These are phyloP conservation scores for Chaitophorus viminalis DNA, from an alignment of 2,888 invertebrate genomes.

Conservation along the genomic window DNA sequence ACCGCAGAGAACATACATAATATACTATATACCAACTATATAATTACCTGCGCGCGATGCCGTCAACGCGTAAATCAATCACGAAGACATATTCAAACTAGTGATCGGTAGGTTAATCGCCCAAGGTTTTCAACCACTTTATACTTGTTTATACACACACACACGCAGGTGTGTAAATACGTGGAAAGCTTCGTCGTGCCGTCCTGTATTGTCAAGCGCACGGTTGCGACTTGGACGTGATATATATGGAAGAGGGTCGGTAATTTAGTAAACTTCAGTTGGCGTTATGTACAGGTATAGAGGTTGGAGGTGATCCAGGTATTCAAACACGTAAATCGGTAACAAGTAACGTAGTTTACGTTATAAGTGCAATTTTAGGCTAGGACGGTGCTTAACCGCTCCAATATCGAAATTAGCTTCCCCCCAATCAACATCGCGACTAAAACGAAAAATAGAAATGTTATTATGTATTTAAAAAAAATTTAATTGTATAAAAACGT, in stretches of 20 bases:
- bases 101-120: slow-evolving; percentile 40
- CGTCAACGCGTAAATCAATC: slow-evolving; percentile 43
- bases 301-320: too few relatives aligned
- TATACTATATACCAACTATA: too few relatives aligned
- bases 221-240: slow-evolving; percentile 3
- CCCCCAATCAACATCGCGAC: too few relatives aligned
- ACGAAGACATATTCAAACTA: slow-evolving; percentile 40
- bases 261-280: neutral
- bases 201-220: neutral
- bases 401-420: too few relatives aligned
- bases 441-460: too few relatives aligned
- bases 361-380: too few relatives aligned
- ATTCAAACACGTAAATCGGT: neutral
- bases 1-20: too few relatives aligned
- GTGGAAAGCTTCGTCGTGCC: neutral
- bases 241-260: slow-evolving; percentile 6
- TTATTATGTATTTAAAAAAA: too few relatives aligned
- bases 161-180: neutral
- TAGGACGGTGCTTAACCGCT: too few relatives aligned
- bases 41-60: too few relatives aligned
- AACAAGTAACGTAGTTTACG: too few relatives aligned
- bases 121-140: slow-evolving; percentile 15
- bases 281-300: neutral
- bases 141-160: neutral
- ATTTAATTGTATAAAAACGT: too few relatives aligned